Conservation (phyloP, 2,113 vertebrate species). For the Zapus hudsonius region DNA sequence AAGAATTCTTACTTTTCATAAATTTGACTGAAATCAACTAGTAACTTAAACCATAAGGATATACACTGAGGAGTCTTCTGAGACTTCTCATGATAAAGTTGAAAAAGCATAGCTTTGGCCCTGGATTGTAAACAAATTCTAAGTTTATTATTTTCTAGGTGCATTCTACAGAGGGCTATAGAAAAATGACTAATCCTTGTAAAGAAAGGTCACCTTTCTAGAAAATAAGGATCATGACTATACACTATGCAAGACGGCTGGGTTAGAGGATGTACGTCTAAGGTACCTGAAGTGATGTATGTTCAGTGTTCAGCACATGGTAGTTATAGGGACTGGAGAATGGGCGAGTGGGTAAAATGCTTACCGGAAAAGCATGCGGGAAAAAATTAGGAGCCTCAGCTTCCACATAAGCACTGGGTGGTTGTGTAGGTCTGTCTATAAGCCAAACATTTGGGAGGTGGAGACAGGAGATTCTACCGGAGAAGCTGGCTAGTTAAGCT, state of each 20-base stretch:
- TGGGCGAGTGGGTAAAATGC: neutral
- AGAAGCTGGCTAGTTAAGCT: no score
- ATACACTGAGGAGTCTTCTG: neutral
- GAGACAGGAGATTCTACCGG: no score
- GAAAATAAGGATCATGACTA: constrained; percentile 12
- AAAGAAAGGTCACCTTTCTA: neutral
- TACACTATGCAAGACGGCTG: neutral
- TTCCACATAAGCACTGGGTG: no score
- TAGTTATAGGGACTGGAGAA: neutral
- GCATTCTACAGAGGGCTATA: neutral
- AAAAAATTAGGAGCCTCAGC: no score
- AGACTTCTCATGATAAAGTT: neutral
- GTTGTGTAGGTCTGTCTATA: no score
- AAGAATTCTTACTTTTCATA: constrained; percentile 6
- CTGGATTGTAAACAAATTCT: neutral
- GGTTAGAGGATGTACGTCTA: neutral
- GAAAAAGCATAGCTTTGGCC: neutral
- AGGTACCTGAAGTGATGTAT: neutral
- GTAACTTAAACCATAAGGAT: neutral
- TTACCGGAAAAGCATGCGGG: no score
- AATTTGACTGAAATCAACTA: neutral
- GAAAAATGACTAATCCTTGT: neutral
- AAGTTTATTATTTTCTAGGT: neutral
- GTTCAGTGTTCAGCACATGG: neutral
- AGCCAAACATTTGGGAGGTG: no score